These are phyloP conservation scores for Sorex fumeus DNA, from an alignment of 2,113 vertebrate species.

Conservation along the genomic window DNA sequence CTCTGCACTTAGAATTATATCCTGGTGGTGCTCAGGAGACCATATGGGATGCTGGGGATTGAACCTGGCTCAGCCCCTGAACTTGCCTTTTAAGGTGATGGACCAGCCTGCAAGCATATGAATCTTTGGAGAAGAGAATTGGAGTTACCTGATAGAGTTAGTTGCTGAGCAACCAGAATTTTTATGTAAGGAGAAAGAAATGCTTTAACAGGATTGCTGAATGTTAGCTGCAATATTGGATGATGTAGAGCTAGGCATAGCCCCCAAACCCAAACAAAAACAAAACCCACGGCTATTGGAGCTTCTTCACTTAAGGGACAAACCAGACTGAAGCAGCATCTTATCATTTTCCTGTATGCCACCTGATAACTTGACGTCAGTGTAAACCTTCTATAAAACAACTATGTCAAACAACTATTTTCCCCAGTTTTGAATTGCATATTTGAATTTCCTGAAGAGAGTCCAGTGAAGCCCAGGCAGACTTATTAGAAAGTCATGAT, in stretches of 20 bases:
- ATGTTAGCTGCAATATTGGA: background rate
- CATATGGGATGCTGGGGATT: no score
- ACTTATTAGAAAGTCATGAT: constrained; percentile 46
- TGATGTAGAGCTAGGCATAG: background rate
- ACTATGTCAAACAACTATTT: background rate
- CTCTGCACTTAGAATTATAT: no score
- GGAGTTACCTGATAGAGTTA: background rate
- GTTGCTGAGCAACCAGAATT: background rate
- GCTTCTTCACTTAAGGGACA: background rate
- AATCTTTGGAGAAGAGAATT: background rate
- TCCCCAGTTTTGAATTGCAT: constrained; percentile 37
- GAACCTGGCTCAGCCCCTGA: no score
- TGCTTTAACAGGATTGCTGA: background rate
- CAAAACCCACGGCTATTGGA: background rate
- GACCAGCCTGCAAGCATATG: background rate
- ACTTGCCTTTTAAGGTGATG: background rate
- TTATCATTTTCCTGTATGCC: background rate
- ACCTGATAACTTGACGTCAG: background rate
- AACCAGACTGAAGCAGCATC: background rate
- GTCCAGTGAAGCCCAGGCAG: background rate
- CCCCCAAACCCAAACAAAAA: no score
- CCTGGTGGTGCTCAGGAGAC: no score
- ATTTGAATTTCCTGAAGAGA: constrained; percentile 29
- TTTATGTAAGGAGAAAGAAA: background rate
- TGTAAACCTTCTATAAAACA: background rate